phyloP scores from a whole-genome alignment of 2,888 invertebrate species.

The Drosophila koepferae region DNA sequence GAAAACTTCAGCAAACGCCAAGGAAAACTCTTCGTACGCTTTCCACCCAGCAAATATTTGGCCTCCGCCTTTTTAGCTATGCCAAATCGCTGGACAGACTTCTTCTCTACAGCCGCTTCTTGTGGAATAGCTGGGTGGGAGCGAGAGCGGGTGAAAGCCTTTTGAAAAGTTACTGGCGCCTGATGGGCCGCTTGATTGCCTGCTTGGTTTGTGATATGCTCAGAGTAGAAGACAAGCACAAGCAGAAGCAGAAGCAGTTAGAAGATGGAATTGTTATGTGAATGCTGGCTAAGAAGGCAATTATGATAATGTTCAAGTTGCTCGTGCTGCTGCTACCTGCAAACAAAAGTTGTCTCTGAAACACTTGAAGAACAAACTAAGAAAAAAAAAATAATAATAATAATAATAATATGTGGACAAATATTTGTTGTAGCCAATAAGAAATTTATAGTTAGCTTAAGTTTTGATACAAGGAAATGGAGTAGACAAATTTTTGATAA shows the following conservation, averaged over 20 bases:
- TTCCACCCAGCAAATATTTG: constrained; percentile 54
- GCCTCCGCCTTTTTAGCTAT: constrained; percentile 56
- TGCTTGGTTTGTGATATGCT: constrained; percentile 36
- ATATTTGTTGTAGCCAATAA: background rate
- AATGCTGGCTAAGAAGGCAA: constrained; percentile 48
- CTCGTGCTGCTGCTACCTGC: constrained; percentile 37
- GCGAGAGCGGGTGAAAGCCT: constrained; percentile 12
- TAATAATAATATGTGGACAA: background rate
- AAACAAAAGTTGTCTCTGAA: constrained; percentile 2
- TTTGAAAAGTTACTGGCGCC: constrained; percentile 55
- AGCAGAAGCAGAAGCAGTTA: constrained; percentile 36
- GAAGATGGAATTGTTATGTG: constrained; percentile 34
- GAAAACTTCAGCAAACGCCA: constrained; percentile 48
- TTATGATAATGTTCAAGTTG: constrained; percentile 63
- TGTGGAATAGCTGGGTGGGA: too few species aligned
- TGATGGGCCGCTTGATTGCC: constrained; percentile 61
- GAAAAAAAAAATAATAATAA: background rate
- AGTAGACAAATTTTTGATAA: background rate
- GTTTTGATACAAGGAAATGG: background rate
- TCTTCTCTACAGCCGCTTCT: constrained; percentile 3
- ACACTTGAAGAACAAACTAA: background rate
- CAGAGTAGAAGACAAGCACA: constrained; percentile 21
- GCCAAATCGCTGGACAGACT: constrained; percentile 56
- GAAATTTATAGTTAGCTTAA: background rate
- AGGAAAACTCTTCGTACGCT: constrained; percentile 45